Base-by-base conservation (phyloP, 2,113 vertebrate species). In the Ovis canadensis region DNA sequence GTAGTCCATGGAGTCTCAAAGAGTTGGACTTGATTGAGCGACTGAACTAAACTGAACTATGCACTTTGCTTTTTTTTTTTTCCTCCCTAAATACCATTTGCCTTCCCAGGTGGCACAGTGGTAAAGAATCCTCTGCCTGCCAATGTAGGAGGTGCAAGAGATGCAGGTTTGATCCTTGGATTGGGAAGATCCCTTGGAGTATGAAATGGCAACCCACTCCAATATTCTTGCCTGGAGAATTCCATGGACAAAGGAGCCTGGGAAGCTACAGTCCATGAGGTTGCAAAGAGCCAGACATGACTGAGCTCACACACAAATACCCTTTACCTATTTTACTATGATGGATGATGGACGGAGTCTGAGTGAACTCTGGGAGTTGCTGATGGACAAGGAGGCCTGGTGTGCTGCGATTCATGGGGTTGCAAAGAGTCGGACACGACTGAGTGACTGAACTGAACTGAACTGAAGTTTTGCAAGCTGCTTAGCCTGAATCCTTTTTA, bases 1-100 rank as follows among this genome's bases (percentile, higher is more conserved):
- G n/a, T 1, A 36, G n/a, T 71, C n/a, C n/a, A 36, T 11, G n/a
- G 64, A 9, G n/a, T 36, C n/a, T 3, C 64, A 36, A 36, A 71
- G 17, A 36, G n/a, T 36, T 0, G 0, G 17, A 71, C n/a, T 11
- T 0, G 4, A 71, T 10, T 71, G n/a, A 36, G 9, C 0, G 5
- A 36, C 19, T 71, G 9, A 71, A 71, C n/a, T 36, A 4, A 36
- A 71, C 64, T 67, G 33, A 67, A 36, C 19, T 21, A 36, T 67
- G 27, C 3, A 33, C 10, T 86, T 93, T 88, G 29, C 2, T 54
- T 36, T 45, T 52, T 36, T 45, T 52, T 52, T 48, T 81, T 10
- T 19, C 25, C 50, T 8, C 33, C 81, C 7, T 31, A 77, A 87
- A n/a, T 13, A 60, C 31, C 74, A 52, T 84, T 77, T 92, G 71